Evolutionary conservation across 2,797 vertebrate genomes (phyloP).

Genomic region (Malacoraja senta): DNA sequence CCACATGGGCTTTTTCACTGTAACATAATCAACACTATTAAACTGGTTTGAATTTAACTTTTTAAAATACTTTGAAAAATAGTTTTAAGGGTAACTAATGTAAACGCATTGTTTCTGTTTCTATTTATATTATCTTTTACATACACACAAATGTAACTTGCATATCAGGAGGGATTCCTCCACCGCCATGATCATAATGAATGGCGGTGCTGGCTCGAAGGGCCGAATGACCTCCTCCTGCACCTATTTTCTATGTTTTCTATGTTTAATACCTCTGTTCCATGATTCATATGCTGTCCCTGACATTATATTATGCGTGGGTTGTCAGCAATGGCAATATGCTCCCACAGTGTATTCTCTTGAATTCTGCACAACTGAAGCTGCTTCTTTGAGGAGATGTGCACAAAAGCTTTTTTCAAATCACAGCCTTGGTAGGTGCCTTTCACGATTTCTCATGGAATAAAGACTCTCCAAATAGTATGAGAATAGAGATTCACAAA

Average conservation of each 20-base stretch:
- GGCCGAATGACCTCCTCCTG: no score
- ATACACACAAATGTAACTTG: not conserved
- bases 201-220: no score
- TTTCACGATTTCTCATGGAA: not conserved
- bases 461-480: not conserved
- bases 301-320: not conserved
- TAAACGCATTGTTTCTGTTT: not conserved
- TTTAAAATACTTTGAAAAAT: not conserved
- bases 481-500: not conserved
- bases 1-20: not conserved
- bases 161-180: not conserved
- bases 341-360: not conserved
- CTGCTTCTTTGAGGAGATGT: not conserved
- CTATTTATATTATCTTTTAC: not conserved
- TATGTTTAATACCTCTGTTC: not conserved
- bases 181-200: no score
- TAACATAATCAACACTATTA: not conserved
- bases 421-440: not conserved
- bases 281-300: not conserved
- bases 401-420: not conserved
- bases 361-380: not conserved
- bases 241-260: no score
- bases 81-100: not conserved
- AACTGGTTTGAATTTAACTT: not conserved
- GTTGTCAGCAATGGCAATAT: not conserved